Percentiles rank a stretch among this genome's conserved stretches.
Evolutionary conservation across 1,140 invertebrate genomes (phyloP).

Genomic region (Probaryconus sp.): DNA sequence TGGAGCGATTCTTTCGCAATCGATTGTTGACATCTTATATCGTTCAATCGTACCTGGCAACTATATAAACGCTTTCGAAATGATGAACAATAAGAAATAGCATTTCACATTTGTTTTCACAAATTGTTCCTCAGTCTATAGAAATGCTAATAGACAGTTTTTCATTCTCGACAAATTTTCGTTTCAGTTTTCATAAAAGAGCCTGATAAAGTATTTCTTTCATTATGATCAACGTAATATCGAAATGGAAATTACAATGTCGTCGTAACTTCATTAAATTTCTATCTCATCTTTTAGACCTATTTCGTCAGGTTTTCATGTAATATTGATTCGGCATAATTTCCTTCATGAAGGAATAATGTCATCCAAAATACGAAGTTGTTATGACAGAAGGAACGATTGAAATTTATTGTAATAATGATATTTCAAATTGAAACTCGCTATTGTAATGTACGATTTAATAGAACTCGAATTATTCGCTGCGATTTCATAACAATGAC

Average conservation of each 20-base stretch:
- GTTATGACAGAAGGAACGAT: constrained; percentile 18
- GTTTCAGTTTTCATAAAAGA: no score
- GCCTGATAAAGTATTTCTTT: no score
- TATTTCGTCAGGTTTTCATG: constrained; percentile 64
- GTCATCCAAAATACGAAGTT: constrained; percentile 19
- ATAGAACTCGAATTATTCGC: constrained; percentile 17
- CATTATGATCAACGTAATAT: no score
- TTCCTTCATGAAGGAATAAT: constrained; percentile 63
- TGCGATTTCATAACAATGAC: constrained; percentile 1
- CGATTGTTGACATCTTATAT: constrained; percentile 61
- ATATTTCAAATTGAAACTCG: constrained; percentile 43
- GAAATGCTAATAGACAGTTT: no score
- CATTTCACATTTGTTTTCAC: no score
- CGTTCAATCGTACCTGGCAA: constrained; percentile 23
- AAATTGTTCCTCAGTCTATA: no score
- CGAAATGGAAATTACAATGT: constrained; percentile 4
- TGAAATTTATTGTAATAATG: constrained; percentile 48
- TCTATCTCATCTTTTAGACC: constrained; percentile 65
- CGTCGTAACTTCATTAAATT: constrained; percentile 62
- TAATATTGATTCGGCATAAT: constrained; percentile 54
- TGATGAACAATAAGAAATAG: constrained; percentile 7
- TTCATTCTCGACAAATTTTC: no score
- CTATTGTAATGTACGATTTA: constrained; percentile 20
- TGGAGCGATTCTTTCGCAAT: constrained; percentile 59
- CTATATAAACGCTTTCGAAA: constrained; percentile 27